Evolutionary conservation across 2,797 vertebrate genomes (phyloP).

Genomic region (Geotrypetes seraphini): DNA sequence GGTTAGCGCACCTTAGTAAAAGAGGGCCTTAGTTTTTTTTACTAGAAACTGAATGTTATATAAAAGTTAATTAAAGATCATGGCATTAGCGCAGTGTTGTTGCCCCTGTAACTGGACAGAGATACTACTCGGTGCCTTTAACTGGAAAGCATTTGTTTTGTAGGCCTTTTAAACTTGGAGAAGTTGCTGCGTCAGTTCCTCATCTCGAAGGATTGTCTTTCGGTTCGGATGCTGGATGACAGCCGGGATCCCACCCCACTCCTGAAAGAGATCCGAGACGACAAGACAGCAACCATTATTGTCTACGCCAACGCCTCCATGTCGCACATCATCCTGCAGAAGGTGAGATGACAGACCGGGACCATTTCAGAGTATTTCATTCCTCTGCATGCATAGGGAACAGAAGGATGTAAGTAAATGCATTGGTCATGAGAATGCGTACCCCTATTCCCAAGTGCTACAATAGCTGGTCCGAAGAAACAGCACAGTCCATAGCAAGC

Average conservation of each 20-base stretch:
- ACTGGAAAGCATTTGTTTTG: neutral
- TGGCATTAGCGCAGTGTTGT: too few species aligned
- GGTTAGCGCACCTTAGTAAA: too few species aligned
- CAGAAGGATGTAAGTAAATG: too few species aligned
- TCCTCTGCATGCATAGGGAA: too few species aligned
- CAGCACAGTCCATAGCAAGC: too few species aligned
- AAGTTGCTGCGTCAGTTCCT: slow-evolving; percentile 93
- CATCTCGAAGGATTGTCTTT: slow-evolving; percentile 94
- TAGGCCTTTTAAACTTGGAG: slow-evolving; percentile 95
- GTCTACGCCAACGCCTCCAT: slow-evolving; percentile 92
- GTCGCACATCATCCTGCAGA: slow-evolving; percentile 86
- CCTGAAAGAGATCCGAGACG: slow-evolving; percentile 91
- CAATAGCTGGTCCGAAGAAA: too few species aligned
- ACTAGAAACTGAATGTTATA: too few species aligned
- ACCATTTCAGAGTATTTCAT: neutral
- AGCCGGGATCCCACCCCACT: slow-evolving; percentile 88
- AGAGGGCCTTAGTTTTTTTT: too few species aligned
- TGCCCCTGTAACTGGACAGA: too few species aligned
- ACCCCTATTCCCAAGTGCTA: too few species aligned
- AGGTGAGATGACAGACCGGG: slow-evolving; percentile 51
- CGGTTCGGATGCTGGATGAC: slow-evolving; percentile 91
- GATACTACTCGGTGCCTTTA: neutral
- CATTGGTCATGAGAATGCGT: too few species aligned
- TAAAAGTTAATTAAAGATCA: too few species aligned
- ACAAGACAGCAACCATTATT: slow-evolving; percentile 94